These are phyloP conservation scores for Julus scanicus DNA, from an alignment of 2,888 invertebrate species.

Conservation along the genomic window DNA sequence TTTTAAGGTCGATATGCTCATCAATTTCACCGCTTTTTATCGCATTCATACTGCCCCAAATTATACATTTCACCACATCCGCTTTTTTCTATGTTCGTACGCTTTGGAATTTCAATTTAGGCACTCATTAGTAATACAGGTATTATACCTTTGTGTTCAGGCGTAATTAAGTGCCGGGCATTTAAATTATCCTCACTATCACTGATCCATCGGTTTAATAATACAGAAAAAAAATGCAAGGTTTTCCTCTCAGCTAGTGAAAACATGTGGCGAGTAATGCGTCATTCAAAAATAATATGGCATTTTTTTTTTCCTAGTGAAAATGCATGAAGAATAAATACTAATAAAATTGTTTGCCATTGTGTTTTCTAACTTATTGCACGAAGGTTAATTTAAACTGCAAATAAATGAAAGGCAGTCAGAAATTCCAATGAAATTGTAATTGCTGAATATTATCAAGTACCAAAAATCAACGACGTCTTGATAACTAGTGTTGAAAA, in stretches of 20 bases:
- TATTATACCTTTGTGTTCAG: background rate
- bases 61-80: conserved; percentile 49
- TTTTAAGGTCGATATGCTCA: conserved; percentile 44
- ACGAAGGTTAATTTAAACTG: no score
- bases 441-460: no score
- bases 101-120: conserved; percentile 48
- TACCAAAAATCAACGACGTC: no score
- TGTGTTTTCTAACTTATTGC: no score
- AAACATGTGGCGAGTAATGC: background rate
- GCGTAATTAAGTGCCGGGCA: background rate
- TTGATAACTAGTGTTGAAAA: no score
- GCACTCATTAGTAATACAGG: conserved; percentile 41
- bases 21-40: background rate
- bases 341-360: no score
- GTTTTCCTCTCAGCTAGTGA: background rate
- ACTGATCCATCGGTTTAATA: background rate
- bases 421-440: no score
- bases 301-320: background rate
- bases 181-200: background rate
- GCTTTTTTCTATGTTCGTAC: conserved; percentile 23
- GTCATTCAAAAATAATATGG: background rate
- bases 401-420: no score
- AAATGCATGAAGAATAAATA: no score
- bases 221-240: background rate
- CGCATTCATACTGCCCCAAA: conserved; percentile 4